A percentile compares a stretch with the other conserved stretches of the same genome.
Conservation (phyloP, 2,888 invertebrate species). For the Pherbina coryleti region DNA sequence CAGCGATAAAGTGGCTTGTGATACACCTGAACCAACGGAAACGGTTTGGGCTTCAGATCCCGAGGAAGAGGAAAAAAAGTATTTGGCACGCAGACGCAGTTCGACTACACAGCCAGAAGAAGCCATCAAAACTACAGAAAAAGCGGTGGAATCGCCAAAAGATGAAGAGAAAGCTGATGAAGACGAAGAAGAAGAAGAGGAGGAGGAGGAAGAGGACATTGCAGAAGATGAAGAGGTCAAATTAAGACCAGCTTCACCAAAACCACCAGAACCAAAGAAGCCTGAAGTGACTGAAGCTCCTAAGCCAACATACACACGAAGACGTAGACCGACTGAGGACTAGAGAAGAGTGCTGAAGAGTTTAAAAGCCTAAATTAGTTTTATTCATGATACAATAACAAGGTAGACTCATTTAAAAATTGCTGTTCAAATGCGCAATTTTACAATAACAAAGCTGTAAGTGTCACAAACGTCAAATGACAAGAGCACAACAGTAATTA, state of each 20-base stretch:
- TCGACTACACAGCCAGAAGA: conserved; percentile 35
- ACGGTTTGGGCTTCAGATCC: conserved; percentile 71
- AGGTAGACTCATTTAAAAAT: no score
- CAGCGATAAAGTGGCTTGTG: conserved; percentile 45
- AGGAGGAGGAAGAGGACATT: conserved; percentile 46
- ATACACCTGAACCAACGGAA: conserved; percentile 60
- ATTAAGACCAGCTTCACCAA: conserved; percentile 45
- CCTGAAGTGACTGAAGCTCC: conserved; percentile 35
- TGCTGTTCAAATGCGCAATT: no score
- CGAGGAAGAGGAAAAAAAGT: conserved; percentile 59
- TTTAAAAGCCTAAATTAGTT: background rate
- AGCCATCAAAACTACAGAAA: conserved; percentile 25
- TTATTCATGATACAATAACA: no score
- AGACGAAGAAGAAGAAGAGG: conserved; percentile 21
- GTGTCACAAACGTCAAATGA: no score
- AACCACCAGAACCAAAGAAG: conserved; percentile 32
- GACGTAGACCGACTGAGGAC: conserved; percentile 48
- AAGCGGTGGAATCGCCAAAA: background rate
- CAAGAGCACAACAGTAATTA: no score
- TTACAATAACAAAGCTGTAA: no score
- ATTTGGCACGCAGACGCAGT: conserved; percentile 48
- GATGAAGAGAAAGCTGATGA: conserved; percentile 26
- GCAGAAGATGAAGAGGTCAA: conserved; percentile 51
- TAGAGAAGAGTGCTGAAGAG: conserved; percentile 26
- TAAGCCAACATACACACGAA: conserved; percentile 35